phyloP scores from a whole-genome alignment of 2,113 vertebrate genomes.

The Paralichthys olivaceus region DNA sequence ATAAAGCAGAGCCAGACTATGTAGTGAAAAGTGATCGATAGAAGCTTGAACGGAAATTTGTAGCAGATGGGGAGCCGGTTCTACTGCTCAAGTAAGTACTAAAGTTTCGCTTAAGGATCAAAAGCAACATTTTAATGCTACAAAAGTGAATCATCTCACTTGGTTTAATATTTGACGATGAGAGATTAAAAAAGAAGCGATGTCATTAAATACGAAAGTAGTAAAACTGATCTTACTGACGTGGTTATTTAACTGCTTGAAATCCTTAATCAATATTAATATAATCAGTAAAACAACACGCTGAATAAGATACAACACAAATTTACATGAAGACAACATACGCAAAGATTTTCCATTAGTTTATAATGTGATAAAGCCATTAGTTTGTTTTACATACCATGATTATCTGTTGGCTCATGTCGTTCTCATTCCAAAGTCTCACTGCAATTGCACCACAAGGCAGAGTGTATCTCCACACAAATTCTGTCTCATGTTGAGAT shows the following conservation, averaged over 20 bases:
- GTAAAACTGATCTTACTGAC: not conserved
- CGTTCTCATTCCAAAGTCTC: slow-evolving; percentile 22
- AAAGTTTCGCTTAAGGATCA: not conserved
- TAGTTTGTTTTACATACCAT: slow-evolving; percentile 29
- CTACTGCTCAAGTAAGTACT: too few relatives aligned
- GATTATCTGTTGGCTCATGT: slow-evolving; percentile 1
- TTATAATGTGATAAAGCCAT: too few relatives aligned
- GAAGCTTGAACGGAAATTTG: not conserved
- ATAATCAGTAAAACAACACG: not conserved
- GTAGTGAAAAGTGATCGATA: not conserved
- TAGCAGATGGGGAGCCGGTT: too few relatives aligned
- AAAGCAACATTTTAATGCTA: not conserved
- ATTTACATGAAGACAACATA: not conserved
- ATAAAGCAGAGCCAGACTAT: not conserved
- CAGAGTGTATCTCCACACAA: not conserved
- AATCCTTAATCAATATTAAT: not conserved
- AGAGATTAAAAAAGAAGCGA: not conserved
- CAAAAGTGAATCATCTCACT: not conserved
- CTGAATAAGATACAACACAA: not conserved
- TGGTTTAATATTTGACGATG: not conserved
- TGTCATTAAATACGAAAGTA: not conserved
- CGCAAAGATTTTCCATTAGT: too few relatives aligned
- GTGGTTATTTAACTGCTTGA: not conserved
- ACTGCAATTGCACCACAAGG: not conserved
- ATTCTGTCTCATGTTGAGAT: slow-evolving; percentile 2